phyloP scores from a whole-genome alignment of 2,113 vertebrate genomes.

The Haemorhous mexicanus region DNA sequence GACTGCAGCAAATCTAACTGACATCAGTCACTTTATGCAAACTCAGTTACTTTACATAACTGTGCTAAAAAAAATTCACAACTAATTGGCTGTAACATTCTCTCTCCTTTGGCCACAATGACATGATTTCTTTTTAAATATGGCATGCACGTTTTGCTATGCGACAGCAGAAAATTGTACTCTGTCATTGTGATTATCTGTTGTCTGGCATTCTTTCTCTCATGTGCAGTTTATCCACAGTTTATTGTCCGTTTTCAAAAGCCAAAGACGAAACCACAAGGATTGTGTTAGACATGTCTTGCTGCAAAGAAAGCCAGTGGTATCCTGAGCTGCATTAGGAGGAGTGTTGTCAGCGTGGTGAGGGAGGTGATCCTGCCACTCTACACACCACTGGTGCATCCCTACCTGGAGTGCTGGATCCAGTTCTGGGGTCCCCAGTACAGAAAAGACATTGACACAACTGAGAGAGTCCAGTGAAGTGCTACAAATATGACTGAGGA shows the following conservation, averaged over 20 bases:
- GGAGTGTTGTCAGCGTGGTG: accelerated
- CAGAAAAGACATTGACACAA: not conserved
- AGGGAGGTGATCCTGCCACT: not conserved
- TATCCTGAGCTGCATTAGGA: not conserved
- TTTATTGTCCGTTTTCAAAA: not conserved
- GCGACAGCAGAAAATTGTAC: not conserved
- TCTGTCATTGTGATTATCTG: not conserved
- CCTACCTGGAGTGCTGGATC: not conserved
- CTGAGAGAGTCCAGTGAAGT: not conserved
- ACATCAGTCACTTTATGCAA: not conserved
- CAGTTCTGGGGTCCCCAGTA: not conserved
- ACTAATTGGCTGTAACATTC: not conserved
- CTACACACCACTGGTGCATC: not conserved
- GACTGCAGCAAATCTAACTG: not conserved
- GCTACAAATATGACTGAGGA: not conserved
- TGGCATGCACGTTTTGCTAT: accelerated
- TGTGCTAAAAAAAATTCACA: not conserved
- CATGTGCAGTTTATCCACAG: not conserved
- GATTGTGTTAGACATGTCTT: not conserved
- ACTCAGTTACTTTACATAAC: not conserved
- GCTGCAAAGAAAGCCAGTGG: not conserved
- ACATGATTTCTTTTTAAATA: not conserved
- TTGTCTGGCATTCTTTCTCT: not conserved
- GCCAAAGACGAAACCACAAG: not conserved
- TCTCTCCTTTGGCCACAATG: not conserved